Conservation (phyloP, 2,888 invertebrate species). For the Callosobruchus maculatus region DNA sequence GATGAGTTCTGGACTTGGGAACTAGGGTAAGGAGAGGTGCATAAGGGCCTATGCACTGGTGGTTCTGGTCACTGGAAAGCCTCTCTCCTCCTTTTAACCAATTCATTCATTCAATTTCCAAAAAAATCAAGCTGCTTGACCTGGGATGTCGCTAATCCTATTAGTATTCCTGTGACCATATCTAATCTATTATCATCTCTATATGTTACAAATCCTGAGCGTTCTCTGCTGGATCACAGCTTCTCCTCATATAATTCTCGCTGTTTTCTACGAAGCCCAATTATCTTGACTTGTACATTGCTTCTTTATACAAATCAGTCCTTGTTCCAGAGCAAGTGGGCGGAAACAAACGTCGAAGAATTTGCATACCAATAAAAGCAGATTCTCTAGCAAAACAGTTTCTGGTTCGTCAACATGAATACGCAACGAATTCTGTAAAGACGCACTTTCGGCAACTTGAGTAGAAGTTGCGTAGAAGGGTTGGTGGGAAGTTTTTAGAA, state of each 20-base stretch:
- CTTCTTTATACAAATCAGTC: neutral
- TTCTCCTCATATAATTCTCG: neutral
- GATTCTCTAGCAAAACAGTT: neutral
- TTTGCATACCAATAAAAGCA: neutral
- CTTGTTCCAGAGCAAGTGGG: neutral
- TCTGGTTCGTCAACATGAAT: neutral
- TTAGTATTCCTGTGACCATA: no score
- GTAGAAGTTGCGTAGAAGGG: neutral
- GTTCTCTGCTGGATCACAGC: no score
- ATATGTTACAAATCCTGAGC: no score
- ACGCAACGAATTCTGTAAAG: neutral
- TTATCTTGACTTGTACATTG: neutral
- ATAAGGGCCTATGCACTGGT: no score
- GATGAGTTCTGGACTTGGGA: no score
- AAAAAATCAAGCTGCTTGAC: no score
- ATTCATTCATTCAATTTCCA: no score
- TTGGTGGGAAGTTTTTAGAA: neutral
- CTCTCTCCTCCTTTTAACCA: no score
- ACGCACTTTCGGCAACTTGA: neutral
- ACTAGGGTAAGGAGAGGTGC: no score
- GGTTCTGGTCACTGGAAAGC: no score
- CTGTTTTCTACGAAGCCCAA: neutral
- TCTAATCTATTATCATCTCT: no score
- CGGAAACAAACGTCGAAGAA: neutral
- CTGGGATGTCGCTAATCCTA: no score